phyloP scores from a whole-genome alignment of 1,140 invertebrate species.

The Holotrichia oblita region DNA sequence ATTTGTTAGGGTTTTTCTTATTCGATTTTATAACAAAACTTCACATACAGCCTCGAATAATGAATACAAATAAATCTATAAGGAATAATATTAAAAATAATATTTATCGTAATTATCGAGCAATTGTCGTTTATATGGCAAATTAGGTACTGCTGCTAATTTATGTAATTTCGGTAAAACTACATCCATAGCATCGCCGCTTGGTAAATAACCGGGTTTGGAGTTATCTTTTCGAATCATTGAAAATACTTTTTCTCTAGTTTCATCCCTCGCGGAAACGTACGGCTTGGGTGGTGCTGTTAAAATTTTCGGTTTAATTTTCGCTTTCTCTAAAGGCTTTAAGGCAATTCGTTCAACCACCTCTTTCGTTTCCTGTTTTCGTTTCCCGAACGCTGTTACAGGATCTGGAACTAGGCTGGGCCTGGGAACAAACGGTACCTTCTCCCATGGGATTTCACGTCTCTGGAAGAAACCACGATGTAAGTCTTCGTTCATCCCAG shows the following conservation, averaged over 20 bases:
- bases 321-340: slow-evolving; percentile 62
- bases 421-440: slow-evolving; percentile 82
- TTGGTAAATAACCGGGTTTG: slow-evolving; percentile 65
- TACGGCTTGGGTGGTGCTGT: slow-evolving; percentile 70
- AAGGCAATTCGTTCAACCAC: slow-evolving; percentile 48
- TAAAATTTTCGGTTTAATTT: slow-evolving; percentile 67
- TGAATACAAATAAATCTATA: neutral
- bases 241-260: slow-evolving; percentile 67
- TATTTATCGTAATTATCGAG: slow-evolving; percentile 27
- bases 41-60: no score
- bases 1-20: neutral
- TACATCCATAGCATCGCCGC: slow-evolving; percentile 69
- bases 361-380: slow-evolving; percentile 59
- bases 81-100: slow-evolving; percentile 10
- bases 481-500: slow-evolving; percentile 57
- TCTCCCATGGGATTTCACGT: slow-evolving; percentile 82
- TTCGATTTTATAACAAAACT: neutral
- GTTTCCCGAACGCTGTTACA: slow-evolving; percentile 79
- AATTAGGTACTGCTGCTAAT: slow-evolving; percentile 54
- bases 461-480: slow-evolving; percentile 70
- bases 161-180: slow-evolving; percentile 68
- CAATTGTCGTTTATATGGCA: slow-evolving; percentile 57
- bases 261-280: slow-evolving; percentile 70
- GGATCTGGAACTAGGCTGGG: slow-evolving; percentile 83
- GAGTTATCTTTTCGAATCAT: slow-evolving; percentile 66